Evolutionary conservation across 2,797 vertebrate species (phyloP).

Genomic region (Podarcis siculus): DNA sequence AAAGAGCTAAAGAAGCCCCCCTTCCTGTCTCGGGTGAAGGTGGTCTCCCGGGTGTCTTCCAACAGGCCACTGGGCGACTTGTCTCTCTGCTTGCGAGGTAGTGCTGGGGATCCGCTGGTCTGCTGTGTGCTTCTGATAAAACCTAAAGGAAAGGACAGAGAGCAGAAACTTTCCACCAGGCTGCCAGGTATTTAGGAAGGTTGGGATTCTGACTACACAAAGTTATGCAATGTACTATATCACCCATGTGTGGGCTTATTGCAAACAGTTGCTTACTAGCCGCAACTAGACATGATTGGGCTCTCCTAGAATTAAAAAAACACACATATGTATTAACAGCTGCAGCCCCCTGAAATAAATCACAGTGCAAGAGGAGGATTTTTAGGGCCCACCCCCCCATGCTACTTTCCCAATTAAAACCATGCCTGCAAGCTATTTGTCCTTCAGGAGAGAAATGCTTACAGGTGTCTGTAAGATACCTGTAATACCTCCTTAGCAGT

Average conservation of each 20-base stretch:
- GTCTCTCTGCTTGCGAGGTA: slow-evolving; percentile 96
- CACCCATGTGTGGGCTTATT: not conserved
- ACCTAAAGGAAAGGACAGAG: slow-evolving; percentile 66
- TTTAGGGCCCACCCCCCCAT: not conserved
- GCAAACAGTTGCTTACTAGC: not conserved
- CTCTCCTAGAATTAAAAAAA: not conserved
- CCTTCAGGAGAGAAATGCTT: not conserved
- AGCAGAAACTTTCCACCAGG: not conserved
- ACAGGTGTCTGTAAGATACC: not conserved
- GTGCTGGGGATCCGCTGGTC: slow-evolving; percentile 87
- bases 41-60: slow-evolving; percentile 91
- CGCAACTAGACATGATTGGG: not conserved
- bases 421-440: not conserved
- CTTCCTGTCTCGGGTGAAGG: slow-evolving; percentile 94
- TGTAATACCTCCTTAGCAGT: not conserved
- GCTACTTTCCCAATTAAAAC: not conserved
- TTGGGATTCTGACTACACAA: not conserved
- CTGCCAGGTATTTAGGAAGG: not conserved
- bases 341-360: not conserved
- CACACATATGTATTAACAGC: not conserved
- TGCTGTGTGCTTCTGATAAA: slow-evolving; percentile 79
- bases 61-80: slow-evolving; percentile 93
- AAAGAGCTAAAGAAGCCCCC: slow-evolving; percentile 99
- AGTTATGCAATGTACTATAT: not conserved
- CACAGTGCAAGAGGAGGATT: not conserved